Percentiles rank a stretch among this genome's conserved stretches.
These are phyloP conservation scores for Leptothorax acervorum DNA, from an alignment of 2,888 invertebrate species.

Conservation along the genomic window DNA sequence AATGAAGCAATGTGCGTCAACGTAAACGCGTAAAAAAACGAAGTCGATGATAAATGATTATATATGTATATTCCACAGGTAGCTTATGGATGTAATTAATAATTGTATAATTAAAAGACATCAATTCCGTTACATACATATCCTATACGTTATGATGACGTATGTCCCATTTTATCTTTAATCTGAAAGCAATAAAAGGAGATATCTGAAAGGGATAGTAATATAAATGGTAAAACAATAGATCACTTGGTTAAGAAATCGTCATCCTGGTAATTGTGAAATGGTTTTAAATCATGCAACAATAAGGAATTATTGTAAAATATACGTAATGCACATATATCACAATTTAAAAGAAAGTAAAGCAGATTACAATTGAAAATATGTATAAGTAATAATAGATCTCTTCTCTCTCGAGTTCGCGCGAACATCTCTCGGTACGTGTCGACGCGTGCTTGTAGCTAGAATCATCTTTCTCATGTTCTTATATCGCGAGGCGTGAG, in stretches of 20 bases:
- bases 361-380: constrained; percentile 11
- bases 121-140: constrained; percentile 50
- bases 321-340: constrained; percentile 12
- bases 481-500: constrained; percentile 8
- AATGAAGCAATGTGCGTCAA: constrained; percentile 6
- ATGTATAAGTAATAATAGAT: constrained; percentile 32
- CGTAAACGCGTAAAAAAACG: neutral
- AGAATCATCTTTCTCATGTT: constrained; percentile 51
- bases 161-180: constrained; percentile 33
- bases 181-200: constrained; percentile 43
- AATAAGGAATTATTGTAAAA: constrained; percentile 19
- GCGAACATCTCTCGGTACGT: constrained; percentile 24
- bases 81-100: constrained; percentile 7
- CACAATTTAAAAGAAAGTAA: constrained; percentile 17
- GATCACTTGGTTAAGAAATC: neutral
- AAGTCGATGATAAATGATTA: neutral
- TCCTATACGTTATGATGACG: constrained; percentile 29
- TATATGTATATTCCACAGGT: constrained; percentile 1
- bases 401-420: constrained; percentile 39
- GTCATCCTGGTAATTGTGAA: constrained; percentile 33
- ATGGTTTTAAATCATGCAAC: constrained; percentile 14
- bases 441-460: constrained; percentile 33
- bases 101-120: constrained; percentile 28
- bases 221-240: constrained; percentile 27
- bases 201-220: constrained; percentile 14